Percentiles rank a stretch among this genome's conserved stretches.
These are phyloP conservation scores for Neolamprologus kungweensis DNA, from an alignment of 2,113 vertebrate genomes.

Conservation along the genomic window DNA sequence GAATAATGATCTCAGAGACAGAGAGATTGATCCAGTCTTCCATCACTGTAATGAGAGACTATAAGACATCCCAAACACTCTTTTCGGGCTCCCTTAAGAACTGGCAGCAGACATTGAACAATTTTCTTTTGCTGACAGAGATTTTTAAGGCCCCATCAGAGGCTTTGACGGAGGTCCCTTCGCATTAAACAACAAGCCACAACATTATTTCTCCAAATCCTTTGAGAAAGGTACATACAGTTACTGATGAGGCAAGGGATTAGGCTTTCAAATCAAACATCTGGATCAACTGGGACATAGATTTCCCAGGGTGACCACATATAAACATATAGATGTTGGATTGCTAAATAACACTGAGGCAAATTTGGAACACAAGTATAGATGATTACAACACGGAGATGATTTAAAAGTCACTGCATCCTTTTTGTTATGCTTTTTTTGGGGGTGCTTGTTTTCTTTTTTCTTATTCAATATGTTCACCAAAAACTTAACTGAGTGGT, in stretches of 20 bases:
- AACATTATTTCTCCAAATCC: not conserved
- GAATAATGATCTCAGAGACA: constrained; percentile 39
- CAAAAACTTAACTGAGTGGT: not conserved
- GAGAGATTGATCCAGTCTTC: constrained; percentile 28
- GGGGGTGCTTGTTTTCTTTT: rapidly evolving
- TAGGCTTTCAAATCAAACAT: not conserved
- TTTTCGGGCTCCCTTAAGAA: constrained; percentile 1
- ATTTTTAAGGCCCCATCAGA: not conserved
- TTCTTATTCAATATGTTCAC: not conserved
- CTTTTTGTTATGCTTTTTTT: not conserved
- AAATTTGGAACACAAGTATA: not conserved
- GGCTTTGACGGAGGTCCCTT: not conserved
- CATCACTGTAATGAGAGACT: constrained; percentile 34
- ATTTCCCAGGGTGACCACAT: not conserved
- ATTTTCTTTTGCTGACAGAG: not conserved
- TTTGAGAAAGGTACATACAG: not conserved
- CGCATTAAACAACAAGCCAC: not conserved
- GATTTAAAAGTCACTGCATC: not conserved
- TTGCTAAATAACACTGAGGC: not conserved
- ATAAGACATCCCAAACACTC: constrained; percentile 5
- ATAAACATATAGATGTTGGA: not conserved
- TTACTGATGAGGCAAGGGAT: not conserved
- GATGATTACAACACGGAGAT: not conserved
- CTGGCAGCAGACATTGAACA: not conserved
- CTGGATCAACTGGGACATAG: not conserved